These are phyloP conservation scores for Probaryconus sp. DNA, from an alignment of 1,140 invertebrate species.

Conservation along the genomic window DNA sequence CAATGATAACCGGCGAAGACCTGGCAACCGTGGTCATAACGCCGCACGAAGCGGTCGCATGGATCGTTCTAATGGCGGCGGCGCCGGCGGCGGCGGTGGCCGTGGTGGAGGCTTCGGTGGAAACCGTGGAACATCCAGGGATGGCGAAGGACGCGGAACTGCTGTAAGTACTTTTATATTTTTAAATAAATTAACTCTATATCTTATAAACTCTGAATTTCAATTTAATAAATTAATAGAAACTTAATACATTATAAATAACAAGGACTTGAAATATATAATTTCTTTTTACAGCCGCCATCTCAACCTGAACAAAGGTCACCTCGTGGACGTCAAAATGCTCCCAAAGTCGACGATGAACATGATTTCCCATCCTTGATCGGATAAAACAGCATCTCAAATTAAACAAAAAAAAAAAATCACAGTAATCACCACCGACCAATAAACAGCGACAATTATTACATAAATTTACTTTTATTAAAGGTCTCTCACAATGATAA, in stretches of 20 bases:
- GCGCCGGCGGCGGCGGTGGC: slow-evolving; percentile 70
- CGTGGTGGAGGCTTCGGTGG: slow-evolving; percentile 67
- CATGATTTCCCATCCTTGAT: slow-evolving; percentile 95
- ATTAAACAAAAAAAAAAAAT: too few relatives aligned
- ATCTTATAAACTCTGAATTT: slow-evolving; percentile 18
- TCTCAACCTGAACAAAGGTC: slow-evolving; percentile 73
- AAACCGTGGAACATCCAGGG: slow-evolving; percentile 65
- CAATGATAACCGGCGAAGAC: slow-evolving; percentile 86
- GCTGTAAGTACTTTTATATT: slow-evolving; percentile 60
- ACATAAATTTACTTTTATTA: slow-evolving; percentile 72
- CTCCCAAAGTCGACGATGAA: slow-evolving; percentile 96
- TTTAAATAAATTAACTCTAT: slow-evolving; percentile 20
- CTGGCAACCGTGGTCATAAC: slow-evolving; percentile 80
- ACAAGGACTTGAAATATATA: too few relatives aligned
- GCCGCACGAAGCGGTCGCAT: slow-evolving; percentile 78
- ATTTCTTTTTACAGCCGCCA: slow-evolving; percentile 47
- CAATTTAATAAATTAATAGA: too few relatives aligned
- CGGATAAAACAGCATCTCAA: slow-evolving; percentile 80
- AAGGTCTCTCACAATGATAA: slow-evolving; percentile 60
- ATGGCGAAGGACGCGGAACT: slow-evolving; percentile 64
- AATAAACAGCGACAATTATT: slow-evolving; percentile 55
- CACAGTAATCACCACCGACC: slow-evolving; percentile 63
- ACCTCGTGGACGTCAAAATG: slow-evolving; percentile 80
- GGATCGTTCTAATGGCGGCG: slow-evolving; percentile 70
- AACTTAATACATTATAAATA: not conserved